phyloP scores from a whole-genome alignment of 2,888 invertebrate species.

The Cephus runcator region DNA sequence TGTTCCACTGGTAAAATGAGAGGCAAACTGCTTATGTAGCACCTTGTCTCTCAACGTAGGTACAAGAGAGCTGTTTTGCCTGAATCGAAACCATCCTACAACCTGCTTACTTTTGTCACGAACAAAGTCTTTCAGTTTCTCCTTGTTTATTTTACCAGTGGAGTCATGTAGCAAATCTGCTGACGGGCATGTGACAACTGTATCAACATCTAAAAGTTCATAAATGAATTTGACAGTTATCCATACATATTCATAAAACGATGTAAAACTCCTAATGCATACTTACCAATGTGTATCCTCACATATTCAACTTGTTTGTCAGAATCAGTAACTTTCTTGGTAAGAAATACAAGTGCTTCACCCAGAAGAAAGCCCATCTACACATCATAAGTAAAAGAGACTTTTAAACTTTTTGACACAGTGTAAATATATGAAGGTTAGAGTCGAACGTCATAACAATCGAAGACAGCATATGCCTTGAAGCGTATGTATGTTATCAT shows the following conservation, averaged over 20 bases:
- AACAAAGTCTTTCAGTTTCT: constrained; percentile 69
- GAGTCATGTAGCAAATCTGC: constrained; percentile 71
- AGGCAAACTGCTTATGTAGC: constrained; percentile 72
- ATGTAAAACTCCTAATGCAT: background rate
- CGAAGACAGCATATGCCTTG: background rate
- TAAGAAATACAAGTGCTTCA: constrained; percentile 72
- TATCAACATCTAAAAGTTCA: constrained; percentile 67
- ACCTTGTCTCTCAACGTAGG: constrained; percentile 74
- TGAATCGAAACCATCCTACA: constrained; percentile 77
- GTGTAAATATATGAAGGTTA: constrained; percentile 18
- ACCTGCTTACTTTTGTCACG: constrained; percentile 69
- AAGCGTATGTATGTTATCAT: background rate
- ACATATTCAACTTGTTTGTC: constrained; percentile 73
- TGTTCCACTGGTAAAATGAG: constrained; percentile 66
- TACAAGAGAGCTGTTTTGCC: constrained; percentile 68
- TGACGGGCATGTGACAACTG: constrained; percentile 71
- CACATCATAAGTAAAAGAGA: constrained; percentile 19
- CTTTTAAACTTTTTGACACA: background rate
- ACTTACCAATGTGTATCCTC: constrained; percentile 70
- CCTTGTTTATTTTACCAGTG: constrained; percentile 70
- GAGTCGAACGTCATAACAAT: constrained; percentile 1
- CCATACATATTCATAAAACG: background rate
- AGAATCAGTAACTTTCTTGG: constrained; percentile 76
- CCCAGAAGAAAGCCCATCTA: constrained; percentile 76
- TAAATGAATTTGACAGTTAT: background rate